Evolutionary conservation across 2,113 vertebrate species (phyloP), one percentile per base, ranked within the genome.

Genomic region (Eudyptes chrysolophus): DNA sequence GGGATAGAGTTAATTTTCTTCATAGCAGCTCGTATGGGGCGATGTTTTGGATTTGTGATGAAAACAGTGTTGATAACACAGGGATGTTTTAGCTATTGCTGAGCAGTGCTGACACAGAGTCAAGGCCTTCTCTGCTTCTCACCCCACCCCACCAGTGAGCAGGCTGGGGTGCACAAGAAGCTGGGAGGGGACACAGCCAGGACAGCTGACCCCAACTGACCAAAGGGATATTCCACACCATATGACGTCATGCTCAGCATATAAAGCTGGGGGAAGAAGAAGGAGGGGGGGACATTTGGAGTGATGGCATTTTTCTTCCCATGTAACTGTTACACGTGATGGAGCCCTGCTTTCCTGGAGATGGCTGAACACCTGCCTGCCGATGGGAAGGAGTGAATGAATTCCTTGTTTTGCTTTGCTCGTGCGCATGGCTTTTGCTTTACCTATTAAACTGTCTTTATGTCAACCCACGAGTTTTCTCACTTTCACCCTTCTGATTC

Each of bases 261-360:
- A 5, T 40, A 55, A 46, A 85, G 13, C 29, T 25, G 7, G 9
- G 29, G 1, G 48, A 65, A 78, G n/a, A 19, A 84, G 64, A 11
- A 69, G 22, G 12, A 64, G 60, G 25, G 10, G 14, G 17, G 11
- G 2, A 60, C 1, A 2, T 12, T 84, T 13, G n/a, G 42, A 78
- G 46, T 58, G 4, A 44, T 6, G 20, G 7, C 5, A 0, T 51
- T 78, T 84, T 32, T 65, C 70, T 71, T 88, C 51, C 54, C 34
- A 44, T 61, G 36, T 44, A 9, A 32, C 22, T 0, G 0, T 8
- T 26, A n/a, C 0, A 0, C 1, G 4, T 2, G 10, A 40, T 5
- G 12, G 14, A 66, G 22, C 40, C 11, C 22, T 22, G 40, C 34
- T 82, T 44, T 78, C 26, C 51, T 62, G 22, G 25, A 85, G 32